A percentile compares a stretch with the other conserved stretches of the same genome.
phyloP scores from a whole-genome alignment of 1,140 invertebrate species.

The Centruroides vittatus region DNA sequence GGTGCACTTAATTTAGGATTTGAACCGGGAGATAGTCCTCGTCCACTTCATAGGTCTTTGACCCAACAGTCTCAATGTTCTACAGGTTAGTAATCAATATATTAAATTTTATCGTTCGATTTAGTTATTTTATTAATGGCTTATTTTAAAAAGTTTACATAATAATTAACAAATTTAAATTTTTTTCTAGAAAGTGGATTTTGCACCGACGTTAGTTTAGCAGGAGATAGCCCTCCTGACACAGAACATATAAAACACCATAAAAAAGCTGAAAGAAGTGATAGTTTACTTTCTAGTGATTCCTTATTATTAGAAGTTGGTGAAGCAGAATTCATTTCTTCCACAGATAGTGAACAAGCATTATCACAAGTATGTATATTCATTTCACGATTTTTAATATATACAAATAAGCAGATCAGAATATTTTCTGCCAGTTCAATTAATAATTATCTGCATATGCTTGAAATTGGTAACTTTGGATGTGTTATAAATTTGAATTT shows the following conservation, averaged over 20 bases:
- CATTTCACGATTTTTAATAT: too few species aligned
- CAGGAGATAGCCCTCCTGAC: conserved; percentile 9
- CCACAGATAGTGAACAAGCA: conserved; percentile 4
- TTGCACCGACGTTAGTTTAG: conserved; percentile 12
- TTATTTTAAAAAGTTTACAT: neutral
- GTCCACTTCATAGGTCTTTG: conserved; percentile 45
- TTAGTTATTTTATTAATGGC: neutral
- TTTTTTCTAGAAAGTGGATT: conserved; percentile 13
- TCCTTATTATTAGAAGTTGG: conserved; percentile 8
- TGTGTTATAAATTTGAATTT: too few species aligned
- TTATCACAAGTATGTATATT: conserved; percentile 6
- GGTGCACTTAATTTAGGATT: conserved; percentile 32
- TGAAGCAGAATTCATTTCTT: conserved; percentile 5
- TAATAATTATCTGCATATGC: too few species aligned
- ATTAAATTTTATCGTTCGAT: neutral
- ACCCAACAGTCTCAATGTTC: conserved; percentile 61
- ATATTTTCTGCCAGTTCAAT: too few species aligned
- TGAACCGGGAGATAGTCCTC: conserved; percentile 35
- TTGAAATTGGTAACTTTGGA: too few species aligned
- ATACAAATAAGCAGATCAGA: too few species aligned
- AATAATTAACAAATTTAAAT: neutral
- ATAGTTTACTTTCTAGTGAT: conserved; percentile 14
- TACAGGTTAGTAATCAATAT: conserved; percentile 37
- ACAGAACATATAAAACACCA: conserved; percentile 3
- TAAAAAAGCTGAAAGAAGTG: conserved; percentile 15